A percentile compares a stretch with the other conserved stretches of the same genome.
Conservation (phyloP, 2,888 invertebrate species). For the Entomobrya proxima region DNA sequence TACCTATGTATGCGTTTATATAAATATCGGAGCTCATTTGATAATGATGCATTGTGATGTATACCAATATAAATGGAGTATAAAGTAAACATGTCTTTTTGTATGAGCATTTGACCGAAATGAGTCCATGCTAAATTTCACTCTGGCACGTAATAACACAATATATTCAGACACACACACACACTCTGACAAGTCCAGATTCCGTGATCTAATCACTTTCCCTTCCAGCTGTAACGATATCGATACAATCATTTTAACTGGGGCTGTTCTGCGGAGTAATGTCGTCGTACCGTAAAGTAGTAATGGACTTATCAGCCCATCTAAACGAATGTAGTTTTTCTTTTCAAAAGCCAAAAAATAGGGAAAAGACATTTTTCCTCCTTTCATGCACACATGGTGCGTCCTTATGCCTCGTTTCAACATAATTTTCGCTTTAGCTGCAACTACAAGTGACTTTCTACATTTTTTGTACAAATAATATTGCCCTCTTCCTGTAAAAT, state of each 20-base stretch:
- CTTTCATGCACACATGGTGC: background rate
- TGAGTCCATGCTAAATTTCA: background rate
- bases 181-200: background rate
- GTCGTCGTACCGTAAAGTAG: constrained; percentile 39
- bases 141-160: background rate
- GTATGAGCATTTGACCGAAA: too few species aligned
- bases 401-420: too few species aligned
- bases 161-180: background rate
- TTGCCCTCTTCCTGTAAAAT: too few species aligned
- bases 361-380: background rate
- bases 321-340: constrained; percentile 26
- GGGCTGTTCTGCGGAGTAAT: constrained; percentile 35
- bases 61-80: too few species aligned
- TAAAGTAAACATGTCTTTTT: too few species aligned
- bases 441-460: too few species aligned
- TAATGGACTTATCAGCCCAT: constrained; percentile 57
- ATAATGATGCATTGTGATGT: too few species aligned
- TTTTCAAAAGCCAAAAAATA: background rate
- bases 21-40: too few species aligned
- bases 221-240: constrained; percentile 6
- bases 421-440: too few species aligned
- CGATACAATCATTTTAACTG: constrained; percentile 39
- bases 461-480: too few species aligned
- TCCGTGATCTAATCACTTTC: constrained; percentile 28
- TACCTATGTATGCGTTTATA: too few species aligned